These are phyloP conservation scores for Xylocopa sonorina DNA, from an alignment of 1,140 invertebrate species.

Conservation along the genomic window DNA sequence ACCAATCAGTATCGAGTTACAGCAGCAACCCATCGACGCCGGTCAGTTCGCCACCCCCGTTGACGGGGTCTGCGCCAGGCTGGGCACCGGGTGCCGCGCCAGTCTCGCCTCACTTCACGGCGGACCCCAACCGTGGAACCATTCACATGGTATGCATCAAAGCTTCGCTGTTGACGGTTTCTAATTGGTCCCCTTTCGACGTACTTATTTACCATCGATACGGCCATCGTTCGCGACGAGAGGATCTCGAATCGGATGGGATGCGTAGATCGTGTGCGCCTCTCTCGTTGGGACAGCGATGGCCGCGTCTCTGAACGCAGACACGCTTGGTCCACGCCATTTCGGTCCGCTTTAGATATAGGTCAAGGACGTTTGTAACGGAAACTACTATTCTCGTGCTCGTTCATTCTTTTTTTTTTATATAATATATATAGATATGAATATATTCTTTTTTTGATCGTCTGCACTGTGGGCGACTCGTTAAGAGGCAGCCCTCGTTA, in stretches of 20 bases:
- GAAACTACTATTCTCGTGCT: slow-evolving; percentile 34
- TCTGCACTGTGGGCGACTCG: slow-evolving; percentile 17
- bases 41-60: slow-evolving; percentile 92
- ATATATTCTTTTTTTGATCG: too few relatives aligned
- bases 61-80: slow-evolving; percentile 84
- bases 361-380: slow-evolving; percentile 48
- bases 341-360: slow-evolving; percentile 41
- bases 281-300: slow-evolving; percentile 60
- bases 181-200: not conserved
- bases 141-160: slow-evolving; percentile 82
- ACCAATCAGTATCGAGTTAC: slow-evolving; percentile 94
- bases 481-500: slow-evolving; percentile 13
- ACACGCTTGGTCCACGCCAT: slow-evolving; percentile 43
- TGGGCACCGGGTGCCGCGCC: slow-evolving; percentile 83
- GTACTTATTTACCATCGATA: not conserved
- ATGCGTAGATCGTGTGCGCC: too few relatives aligned
- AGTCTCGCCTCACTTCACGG: slow-evolving; percentile 82
- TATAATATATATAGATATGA: too few relatives aligned
- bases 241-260: too few relatives aligned
- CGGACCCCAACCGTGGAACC: slow-evolving; percentile 80
- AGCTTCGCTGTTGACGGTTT: not conserved
- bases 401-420: slow-evolving; percentile 39
- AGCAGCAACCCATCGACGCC: slow-evolving; percentile 95
- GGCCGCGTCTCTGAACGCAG: slow-evolving; percentile 32
- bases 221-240: slow-evolving; percentile 4